phyloP scores from a whole-genome alignment of 2,888 invertebrate genomes.

The Kryphioiulus occultus region DNA sequence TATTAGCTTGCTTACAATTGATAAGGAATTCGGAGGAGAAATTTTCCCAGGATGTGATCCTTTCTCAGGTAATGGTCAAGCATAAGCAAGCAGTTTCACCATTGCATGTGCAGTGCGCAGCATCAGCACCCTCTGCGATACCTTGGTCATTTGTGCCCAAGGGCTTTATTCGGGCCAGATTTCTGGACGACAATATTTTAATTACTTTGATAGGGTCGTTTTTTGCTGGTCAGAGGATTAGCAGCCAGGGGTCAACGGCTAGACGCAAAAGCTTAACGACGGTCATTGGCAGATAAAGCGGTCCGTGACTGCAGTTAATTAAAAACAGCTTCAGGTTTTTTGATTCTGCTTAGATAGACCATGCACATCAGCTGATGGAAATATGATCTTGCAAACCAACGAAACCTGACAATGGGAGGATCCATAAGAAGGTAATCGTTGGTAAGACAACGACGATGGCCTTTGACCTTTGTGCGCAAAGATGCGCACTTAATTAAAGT shows the following conservation, averaged over 20 bases:
- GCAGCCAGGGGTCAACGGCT: background rate
- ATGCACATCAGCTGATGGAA: background rate
- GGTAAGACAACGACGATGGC: background rate
- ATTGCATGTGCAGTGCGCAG: background rate
- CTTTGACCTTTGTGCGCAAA: background rate
- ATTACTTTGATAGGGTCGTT: background rate
- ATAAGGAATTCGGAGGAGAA: background rate
- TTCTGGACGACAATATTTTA: background rate
- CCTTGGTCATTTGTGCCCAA: background rate
- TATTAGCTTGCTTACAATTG: background rate
- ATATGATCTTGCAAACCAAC: background rate
- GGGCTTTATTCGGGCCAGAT: background rate
- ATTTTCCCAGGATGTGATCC: background rate
- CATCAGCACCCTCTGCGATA: background rate
- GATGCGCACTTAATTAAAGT: too few species aligned
- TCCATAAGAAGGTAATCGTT: background rate
- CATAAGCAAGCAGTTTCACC: background rate
- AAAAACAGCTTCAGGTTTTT: background rate
- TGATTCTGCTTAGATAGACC: background rate
- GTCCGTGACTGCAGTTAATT: background rate
- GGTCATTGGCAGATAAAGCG: background rate
- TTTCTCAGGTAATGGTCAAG: background rate
- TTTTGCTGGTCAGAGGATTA: background rate
- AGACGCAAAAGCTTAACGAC: background rate
- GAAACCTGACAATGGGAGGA: background rate